Percentiles rank a stretch among this genome's conserved stretches.
Evolutionary conservation across 1,140 invertebrate species (phyloP).

Genomic region (Drosophila orena): DNA sequence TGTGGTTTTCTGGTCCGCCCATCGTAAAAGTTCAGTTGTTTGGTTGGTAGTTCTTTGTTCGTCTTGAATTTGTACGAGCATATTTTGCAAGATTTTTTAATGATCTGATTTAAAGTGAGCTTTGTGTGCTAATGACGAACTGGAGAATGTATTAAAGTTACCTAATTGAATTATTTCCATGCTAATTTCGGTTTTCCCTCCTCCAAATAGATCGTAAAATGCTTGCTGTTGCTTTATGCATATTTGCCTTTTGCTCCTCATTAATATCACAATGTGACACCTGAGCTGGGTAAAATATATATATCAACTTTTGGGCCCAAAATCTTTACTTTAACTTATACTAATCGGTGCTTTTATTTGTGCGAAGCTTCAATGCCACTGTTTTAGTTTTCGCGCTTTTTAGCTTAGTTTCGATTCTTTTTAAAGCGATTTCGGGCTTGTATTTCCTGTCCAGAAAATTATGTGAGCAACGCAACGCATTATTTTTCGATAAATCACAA

Average conservation of each 20-base stretch:
- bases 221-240: conserved; percentile 22
- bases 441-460: conserved; percentile 38
- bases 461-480: conserved; percentile 41
- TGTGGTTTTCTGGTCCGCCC: conserved; percentile 25
- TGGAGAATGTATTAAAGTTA: conserved; percentile 59
- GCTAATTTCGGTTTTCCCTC: conserved; percentile 63
- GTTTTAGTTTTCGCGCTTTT: conserved; percentile 44
- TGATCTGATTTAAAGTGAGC: conserved; percentile 56
- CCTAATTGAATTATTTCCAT: conserved; percentile 78
- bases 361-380: conserved; percentile 68
- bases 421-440: conserved; percentile 16
- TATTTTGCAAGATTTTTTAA: conserved; percentile 32
- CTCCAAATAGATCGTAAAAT: conserved; percentile 52
- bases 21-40: conserved; percentile 51
- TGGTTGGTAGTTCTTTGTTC: conserved; percentile 30
- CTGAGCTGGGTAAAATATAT: conserved; percentile 38
- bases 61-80: conserved; percentile 41
- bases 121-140: conserved; percentile 55
- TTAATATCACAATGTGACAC: conserved; percentile 65
- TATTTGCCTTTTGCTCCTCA: conserved; percentile 18
- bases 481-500: conserved; percentile 49
- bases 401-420: conserved; percentile 52
- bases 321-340: conserved; percentile 52
- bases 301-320: conserved; percentile 44
- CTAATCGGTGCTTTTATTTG: conserved; percentile 67